These are phyloP conservation scores for Ericerus pela DNA, from an alignment of 1,140 invertebrate genomes.

Conservation along the genomic window DNA sequence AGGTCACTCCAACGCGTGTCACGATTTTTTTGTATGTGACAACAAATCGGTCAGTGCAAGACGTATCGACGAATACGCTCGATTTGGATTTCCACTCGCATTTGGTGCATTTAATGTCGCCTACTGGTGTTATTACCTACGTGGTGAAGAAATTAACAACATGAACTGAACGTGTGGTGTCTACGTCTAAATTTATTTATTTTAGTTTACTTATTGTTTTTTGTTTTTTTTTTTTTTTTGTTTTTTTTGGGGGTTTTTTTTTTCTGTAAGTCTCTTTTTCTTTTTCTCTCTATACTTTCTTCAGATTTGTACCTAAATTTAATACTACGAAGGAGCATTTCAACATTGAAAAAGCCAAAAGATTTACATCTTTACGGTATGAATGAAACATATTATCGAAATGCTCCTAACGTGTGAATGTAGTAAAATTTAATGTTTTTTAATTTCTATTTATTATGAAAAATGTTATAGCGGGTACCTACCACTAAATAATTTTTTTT, in stretches of 20 bases:
- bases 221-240: background rate
- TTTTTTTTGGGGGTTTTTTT: background rate
- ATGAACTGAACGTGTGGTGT: background rate
- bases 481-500: too few species aligned
- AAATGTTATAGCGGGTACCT: too few species aligned
- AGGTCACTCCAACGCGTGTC: slow-evolving; percentile 1
- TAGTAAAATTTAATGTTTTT: too few species aligned
- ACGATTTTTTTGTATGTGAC: background rate
- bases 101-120: slow-evolving; percentile 36
- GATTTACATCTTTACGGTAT: too few species aligned
- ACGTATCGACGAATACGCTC: slow-evolving; percentile 35
- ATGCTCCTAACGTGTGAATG: too few species aligned
- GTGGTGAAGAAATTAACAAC: background rate
- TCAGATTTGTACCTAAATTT: too few species aligned
- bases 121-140: slow-evolving; percentile 37
- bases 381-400: too few species aligned
- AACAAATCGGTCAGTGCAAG: slow-evolving; percentile 23
- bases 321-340: too few species aligned
- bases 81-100: slow-evolving; percentile 34
- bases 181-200: background rate
- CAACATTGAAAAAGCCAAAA: too few species aligned
- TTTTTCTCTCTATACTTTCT: too few species aligned
- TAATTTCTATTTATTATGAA: too few species aligned
- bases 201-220: background rate
- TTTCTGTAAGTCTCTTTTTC: too few species aligned